Conservation (phyloP, 2,113 vertebrate genomes). For the Psilopogon haemacephalus region DNA sequence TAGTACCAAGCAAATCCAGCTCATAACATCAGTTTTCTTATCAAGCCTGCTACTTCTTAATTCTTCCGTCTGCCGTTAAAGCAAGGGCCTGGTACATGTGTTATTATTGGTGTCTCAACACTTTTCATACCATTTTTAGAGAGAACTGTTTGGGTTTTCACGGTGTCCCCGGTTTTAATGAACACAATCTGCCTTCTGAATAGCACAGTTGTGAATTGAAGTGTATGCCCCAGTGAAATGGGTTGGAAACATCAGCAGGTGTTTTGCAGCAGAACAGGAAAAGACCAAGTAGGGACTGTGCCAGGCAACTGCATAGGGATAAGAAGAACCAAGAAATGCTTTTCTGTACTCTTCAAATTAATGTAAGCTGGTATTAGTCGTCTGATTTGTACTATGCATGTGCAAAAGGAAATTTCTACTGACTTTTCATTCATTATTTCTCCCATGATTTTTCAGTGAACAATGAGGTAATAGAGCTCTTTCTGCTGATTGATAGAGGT, state of each 20-base stretch:
- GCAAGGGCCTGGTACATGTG: neutral
- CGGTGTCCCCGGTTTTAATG: neutral
- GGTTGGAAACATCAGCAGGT: neutral
- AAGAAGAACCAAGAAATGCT: neutral
- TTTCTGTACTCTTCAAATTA: neutral
- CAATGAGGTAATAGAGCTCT: neutral
- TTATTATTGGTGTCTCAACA: too few species aligned
- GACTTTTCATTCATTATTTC: neutral
- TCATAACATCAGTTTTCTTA: neutral
- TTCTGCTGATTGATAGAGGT: neutral
- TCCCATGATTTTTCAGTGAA: neutral
- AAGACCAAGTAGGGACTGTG: neutral
- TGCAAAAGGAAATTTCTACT: neutral
- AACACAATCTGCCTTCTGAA: neutral
- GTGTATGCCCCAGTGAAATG: neutral
- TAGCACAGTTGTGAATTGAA: neutral
- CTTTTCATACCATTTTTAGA: neutral
- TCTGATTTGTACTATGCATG: neutral
- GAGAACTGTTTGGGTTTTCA: neutral
- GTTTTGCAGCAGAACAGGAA: neutral
- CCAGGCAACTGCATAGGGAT: neutral
- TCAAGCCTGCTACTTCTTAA: neutral
- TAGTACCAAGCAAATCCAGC: accelerated
- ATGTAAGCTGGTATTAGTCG: neutral
- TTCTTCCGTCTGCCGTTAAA: neutral